Evolutionary conservation across 2,113 vertebrate species (phyloP), one percentile per base, ranked within the genome.

Genomic region (Sphaerodactylus townsendi): DNA sequence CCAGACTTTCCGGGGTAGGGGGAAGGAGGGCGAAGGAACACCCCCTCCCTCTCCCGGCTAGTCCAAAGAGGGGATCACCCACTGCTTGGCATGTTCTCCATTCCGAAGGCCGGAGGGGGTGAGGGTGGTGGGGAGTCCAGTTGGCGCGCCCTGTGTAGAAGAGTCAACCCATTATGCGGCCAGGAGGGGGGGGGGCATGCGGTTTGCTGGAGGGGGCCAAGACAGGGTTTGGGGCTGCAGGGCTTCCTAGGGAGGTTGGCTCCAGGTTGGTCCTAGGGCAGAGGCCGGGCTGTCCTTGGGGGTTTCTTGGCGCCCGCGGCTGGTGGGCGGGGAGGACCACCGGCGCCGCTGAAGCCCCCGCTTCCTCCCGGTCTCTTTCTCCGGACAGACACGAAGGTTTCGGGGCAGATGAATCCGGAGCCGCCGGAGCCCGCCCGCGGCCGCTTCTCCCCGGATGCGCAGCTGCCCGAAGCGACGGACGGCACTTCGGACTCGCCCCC

Each of bases 401-500:
- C 87, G 15, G 96, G 92, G 25, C 95, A 94, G 30, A 86, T 81
- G 53, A 89, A 33, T 33, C 70, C 93, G 11, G 44, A 44, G 44
- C 44, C 86, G 19, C 81, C 79, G 0, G 92, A 92, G 77, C 84
- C 93, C 84, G 82, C 93, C 74, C 89, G 83, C 35, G 96, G 91
- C 35, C 94, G 89, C 70, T 94, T 96, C 82, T 97, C 97, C 3
- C 97, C 97, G 6, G 96, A 95, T 83, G 95, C 96, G 25, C 95
- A 95, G 80, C 94, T 95, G 46, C 94, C 90, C 0, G 97, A 98
- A 83, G 91, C 91, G 10, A 92, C 90, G 0, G 97, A 98, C 48
- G 94, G 95, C 86, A 94, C 95, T 86, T 97, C 97, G 2, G 94
- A 95, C 65, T 98, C 98, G 13, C 96, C 97, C 1, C 95, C 96